A percentile compares a stretch with the other conserved stretches of the same genome.
phyloP scores from a whole-genome alignment of 1,140 invertebrate genomes.

The Triops cancriformis region DNA sequence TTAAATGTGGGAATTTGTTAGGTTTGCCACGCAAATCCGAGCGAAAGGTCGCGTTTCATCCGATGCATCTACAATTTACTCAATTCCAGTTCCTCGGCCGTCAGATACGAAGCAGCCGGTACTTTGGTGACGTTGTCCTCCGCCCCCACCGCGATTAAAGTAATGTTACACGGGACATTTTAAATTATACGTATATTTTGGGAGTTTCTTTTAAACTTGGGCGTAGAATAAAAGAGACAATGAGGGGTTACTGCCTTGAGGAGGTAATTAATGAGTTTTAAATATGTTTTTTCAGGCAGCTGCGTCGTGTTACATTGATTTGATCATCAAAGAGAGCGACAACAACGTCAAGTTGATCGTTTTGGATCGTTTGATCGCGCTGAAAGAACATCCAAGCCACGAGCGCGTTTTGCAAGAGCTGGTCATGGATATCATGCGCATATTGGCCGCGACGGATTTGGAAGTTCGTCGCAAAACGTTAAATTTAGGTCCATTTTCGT shows the following conservation, averaged over 20 bases:
- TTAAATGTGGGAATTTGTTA: conserved; percentile 36
- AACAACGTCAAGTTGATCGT: conserved; percentile 99
- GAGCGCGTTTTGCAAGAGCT: conserved; percentile 89
- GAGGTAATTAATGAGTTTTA: no score
- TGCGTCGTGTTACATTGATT: conserved; percentile 93
- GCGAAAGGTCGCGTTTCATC: conserved; percentile 91
- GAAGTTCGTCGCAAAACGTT: conserved; percentile 89
- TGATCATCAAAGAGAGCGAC: conserved; percentile 98
- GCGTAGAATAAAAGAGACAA: no score
- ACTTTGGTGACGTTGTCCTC: conserved; percentile 98
- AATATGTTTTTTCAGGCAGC: conserved; percentile 58
- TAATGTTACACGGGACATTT: no score
- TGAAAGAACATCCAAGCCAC: conserved; percentile 76
- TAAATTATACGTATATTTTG: no score
- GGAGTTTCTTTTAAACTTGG: no score
- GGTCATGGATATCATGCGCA: conserved; percentile 96
- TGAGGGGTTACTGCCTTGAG: no score
- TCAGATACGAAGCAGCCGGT: conserved; percentile 96
- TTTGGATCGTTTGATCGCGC: conserved; percentile 80
- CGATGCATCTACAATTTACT: conserved; percentile 96
- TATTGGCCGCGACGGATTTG: conserved; percentile 84
- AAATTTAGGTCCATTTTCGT: conserved; percentile 47
- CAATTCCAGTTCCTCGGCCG: conserved; percentile 91
- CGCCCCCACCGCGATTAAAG: conserved; percentile 93
- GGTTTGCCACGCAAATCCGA: conserved; percentile 95